These are phyloP conservation scores for Apamea epomidion DNA, from an alignment of 2,888 invertebrate species.

Conservation along the genomic window DNA sequence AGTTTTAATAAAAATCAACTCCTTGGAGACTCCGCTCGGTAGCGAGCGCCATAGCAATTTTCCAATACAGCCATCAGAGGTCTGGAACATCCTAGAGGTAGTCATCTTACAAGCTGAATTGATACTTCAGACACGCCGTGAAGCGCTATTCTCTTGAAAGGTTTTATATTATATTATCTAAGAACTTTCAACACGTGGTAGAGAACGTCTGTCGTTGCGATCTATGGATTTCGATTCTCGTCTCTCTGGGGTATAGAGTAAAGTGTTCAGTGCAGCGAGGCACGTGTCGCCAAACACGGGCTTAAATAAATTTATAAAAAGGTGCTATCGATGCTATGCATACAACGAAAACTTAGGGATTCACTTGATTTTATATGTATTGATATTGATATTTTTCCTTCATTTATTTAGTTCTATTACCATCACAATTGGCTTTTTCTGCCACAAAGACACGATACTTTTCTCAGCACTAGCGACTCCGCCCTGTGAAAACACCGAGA, in stretches of 20 bases:
- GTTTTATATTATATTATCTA: conserved; percentile 90
- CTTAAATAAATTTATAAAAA: conserved; percentile 76
- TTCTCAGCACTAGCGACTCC: not conserved
- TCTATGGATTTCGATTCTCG: conserved; percentile 86
- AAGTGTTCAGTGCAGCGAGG: conserved; percentile 72
- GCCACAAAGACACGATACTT: not conserved
- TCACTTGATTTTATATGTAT: conserved; percentile 35
- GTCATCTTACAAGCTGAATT: conserved; percentile 89
- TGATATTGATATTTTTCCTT: not conserved
- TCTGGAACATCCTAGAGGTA: conserved; percentile 83
- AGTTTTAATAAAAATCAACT: conserved; percentile 86
- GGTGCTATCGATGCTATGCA: conserved; percentile 71
- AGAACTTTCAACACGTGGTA: conserved; percentile 88
- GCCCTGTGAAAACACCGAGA: too few relatives aligned
- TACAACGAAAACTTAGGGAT: conserved; percentile 45
- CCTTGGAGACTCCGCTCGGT: conserved; percentile 76
- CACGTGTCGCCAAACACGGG: conserved; percentile 70
- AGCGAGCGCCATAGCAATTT: conserved; percentile 81
- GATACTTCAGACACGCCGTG: conserved; percentile 89
- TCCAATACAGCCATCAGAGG: conserved; percentile 87
- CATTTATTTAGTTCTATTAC: not conserved
- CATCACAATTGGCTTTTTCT: not conserved
- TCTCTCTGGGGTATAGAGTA: conserved; percentile 81
- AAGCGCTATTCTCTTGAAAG: conserved; percentile 89
- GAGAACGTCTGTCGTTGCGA: conserved; percentile 85